These are phyloP conservation scores for Tryphoninae sp. DNA, from an alignment of 2,888 invertebrate species.

Conservation along the genomic window DNA sequence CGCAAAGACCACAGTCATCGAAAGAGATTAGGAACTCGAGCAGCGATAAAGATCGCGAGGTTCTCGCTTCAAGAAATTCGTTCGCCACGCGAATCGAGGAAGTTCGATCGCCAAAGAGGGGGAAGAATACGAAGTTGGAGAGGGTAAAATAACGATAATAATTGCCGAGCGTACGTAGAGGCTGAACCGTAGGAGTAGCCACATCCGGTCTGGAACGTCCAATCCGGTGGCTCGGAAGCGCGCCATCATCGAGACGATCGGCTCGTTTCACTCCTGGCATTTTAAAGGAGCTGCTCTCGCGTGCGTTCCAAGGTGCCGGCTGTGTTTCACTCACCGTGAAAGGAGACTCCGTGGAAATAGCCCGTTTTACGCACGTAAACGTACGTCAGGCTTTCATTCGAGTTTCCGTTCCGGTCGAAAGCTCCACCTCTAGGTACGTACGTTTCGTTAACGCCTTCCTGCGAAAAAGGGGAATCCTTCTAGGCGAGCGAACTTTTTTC, in stretches of 20 bases:
- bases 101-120: neutral
- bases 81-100: constrained; percentile 15
- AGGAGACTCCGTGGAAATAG: constrained; percentile 25
- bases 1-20: constrained; percentile 25
- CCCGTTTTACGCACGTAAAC: constrained; percentile 7
- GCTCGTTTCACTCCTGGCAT: neutral
- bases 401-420: constrained; percentile 57
- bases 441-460: constrained; percentile 55
- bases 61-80: neutral
- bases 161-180: constrained; percentile 48
- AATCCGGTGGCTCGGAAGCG: constrained; percentile 49
- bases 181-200: constrained; percentile 50
- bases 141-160: constrained; percentile 42
- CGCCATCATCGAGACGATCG: constrained; percentile 50
- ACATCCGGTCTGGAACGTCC: constrained; percentile 59
- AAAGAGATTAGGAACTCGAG: constrained; percentile 39
- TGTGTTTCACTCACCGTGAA: constrained; percentile 16
- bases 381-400: constrained; percentile 19
- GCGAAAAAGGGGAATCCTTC: constrained; percentile 13
- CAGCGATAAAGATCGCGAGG: constrained; percentile 36
- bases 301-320: constrained; percentile 41
- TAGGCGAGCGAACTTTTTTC: constrained; percentile 1
- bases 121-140: neutral
- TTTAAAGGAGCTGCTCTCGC: constrained; percentile 1
- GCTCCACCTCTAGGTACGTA: constrained; percentile 47